phyloP scores from a whole-genome alignment of 2,888 invertebrate species.

The Drosophila borborema region DNA sequence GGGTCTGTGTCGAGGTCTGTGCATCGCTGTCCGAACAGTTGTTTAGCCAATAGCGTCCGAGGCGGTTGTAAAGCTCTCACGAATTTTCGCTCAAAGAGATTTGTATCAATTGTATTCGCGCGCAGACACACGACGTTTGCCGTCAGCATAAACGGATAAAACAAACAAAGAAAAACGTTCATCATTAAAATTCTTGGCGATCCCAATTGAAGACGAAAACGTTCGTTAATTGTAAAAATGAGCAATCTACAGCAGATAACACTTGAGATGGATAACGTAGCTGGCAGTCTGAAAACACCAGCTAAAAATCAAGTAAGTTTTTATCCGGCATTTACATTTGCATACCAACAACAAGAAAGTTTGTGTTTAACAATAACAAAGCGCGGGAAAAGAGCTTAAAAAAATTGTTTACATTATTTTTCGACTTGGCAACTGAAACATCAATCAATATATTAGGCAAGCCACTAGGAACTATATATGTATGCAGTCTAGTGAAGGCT shows the following conservation, averaged over 20 bases:
- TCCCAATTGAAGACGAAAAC: slow-evolving; percentile 39
- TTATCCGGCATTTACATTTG: slow-evolving; percentile 1
- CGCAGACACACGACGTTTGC: slow-evolving; percentile 17
- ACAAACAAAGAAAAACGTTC: slow-evolving; percentile 56
- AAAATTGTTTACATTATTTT: slow-evolving; percentile 19
- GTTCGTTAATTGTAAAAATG: slow-evolving; percentile 45
- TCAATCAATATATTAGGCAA: slow-evolving; percentile 23
- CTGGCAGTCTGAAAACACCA: slow-evolving; percentile 23
- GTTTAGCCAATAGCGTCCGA: slow-evolving; percentile 59
- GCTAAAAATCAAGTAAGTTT: slow-evolving; percentile 54
- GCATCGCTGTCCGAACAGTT: slow-evolving; percentile 43
- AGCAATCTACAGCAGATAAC: slow-evolving; percentile 55
- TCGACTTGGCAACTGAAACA: slow-evolving; percentile 13
- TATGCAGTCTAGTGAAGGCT: slow-evolving; percentile 5
- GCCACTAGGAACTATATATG: background rate
- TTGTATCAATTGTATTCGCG: slow-evolving; percentile 28
- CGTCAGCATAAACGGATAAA: slow-evolving; percentile 30
- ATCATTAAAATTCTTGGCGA: slow-evolving; percentile 22
- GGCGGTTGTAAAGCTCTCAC: slow-evolving; percentile 55
- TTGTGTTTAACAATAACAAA: slow-evolving; percentile 4
- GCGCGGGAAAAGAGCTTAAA: slow-evolving; percentile 1
- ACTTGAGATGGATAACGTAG: slow-evolving; percentile 58
- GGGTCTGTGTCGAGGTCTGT: slow-evolving; percentile 7
- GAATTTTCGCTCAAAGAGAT: slow-evolving; percentile 47
- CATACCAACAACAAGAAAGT: slow-evolving; percentile 8